These are phyloP conservation scores for Paramormyrops kingsleyae DNA, from an alignment of 2,113 vertebrate species.

Conservation along the genomic window DNA sequence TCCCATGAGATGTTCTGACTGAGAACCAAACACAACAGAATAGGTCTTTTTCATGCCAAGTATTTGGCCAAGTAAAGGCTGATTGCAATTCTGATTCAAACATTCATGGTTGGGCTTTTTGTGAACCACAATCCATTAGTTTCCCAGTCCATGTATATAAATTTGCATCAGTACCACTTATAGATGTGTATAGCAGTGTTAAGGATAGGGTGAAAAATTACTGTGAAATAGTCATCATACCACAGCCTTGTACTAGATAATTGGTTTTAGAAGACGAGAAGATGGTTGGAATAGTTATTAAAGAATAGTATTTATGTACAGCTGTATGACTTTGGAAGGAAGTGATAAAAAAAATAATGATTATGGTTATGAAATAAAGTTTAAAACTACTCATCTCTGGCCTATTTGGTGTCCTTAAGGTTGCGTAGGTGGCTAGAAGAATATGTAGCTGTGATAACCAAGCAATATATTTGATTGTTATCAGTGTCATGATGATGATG, in stretches of 20 bases:
- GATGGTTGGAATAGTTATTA: background rate
- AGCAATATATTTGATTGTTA: background rate
- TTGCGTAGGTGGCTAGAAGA: background rate
- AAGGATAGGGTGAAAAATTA: background rate
- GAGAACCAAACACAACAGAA: background rate
- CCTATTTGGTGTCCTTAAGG: background rate
- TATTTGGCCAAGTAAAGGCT: background rate
- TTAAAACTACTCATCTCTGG: background rate
- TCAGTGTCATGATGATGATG: background rate
- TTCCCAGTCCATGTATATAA: background rate
- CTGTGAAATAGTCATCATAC: background rate
- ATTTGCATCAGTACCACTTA: background rate
- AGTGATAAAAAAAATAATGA: background rate
- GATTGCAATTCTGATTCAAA: background rate
- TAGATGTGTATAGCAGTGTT: background rate
- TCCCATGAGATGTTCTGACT: background rate
- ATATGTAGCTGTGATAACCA: background rate
- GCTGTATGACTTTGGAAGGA: background rate
- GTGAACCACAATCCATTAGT: background rate
- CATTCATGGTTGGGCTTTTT: background rate
- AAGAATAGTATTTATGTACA: background rate
- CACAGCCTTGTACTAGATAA: background rate
- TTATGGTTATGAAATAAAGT: background rate
- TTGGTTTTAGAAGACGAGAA: background rate
- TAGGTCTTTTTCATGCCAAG: background rate